Evolutionary conservation across 2,888 invertebrate genomes (phyloP).

Genomic region (Mesorhabditis belari): DNA sequence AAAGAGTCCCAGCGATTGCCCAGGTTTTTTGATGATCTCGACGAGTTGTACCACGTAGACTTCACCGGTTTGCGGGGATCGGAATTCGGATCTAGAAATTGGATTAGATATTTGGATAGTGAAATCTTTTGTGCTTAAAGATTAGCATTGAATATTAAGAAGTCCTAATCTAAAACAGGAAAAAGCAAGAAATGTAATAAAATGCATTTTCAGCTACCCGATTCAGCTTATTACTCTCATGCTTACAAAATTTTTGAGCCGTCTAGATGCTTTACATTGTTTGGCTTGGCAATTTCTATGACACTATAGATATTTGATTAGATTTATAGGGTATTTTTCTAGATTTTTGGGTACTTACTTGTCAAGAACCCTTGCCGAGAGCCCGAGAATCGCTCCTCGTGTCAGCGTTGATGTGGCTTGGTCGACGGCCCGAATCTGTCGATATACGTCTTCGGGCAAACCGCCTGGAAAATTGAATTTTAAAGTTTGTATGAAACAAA

Average conservation of each 20-base stretch:
- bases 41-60: conserved; percentile 62
- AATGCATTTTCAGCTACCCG: no score
- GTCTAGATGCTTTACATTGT: no score
- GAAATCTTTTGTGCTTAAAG: no score
- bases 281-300: no score
- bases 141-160: no score
- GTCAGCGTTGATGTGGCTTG: conserved; percentile 49
- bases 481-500: no score
- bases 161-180: no score
- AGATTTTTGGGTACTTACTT: conserved; percentile 17
- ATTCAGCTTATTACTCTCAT: no score
- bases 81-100: conserved; percentile 26
- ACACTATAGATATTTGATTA: no score
- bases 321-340: background rate
- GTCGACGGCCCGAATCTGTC: conserved; percentile 46
- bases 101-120: no score
- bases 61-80: conserved; percentile 25
- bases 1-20: conserved; percentile 87
- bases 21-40: conserved; percentile 96
- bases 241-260: no score
- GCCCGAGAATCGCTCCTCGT: conserved; percentile 39
- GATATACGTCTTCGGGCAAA: conserved; percentile 46
- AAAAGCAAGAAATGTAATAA: no score
- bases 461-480: conserved; percentile 22
- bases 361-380: conserved; percentile 49